Base-by-base conservation (phyloP, 2,797 vertebrate species). In the Vireo griseus region DNA sequence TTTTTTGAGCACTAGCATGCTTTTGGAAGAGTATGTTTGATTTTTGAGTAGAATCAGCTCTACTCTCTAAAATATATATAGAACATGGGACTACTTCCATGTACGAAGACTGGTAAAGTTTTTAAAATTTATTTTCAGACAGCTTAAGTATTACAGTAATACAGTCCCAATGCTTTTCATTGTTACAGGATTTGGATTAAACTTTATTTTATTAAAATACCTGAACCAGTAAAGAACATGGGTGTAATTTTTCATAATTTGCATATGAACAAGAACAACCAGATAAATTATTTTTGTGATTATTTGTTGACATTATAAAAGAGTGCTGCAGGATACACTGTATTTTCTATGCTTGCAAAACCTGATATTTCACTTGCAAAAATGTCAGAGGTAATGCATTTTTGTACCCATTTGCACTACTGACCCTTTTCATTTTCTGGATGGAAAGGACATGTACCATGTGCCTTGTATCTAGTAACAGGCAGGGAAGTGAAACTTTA, bases 141-240 rank as follows among this genome's bases (percentile, higher is more conserved):
- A 7, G n/a, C 37, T 86, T 71, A 65, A 92, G 20, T 45, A n/a
- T 45, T 76, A 26, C 4, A 24, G 28, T 94, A 85, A 84, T 67
- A 47, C 7, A 76, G 35, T 62, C 68, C 54, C 1, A 1, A 45
- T 82, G 81, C 55, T 88, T 95, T 75, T 91, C 51, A 37, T 73
- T 45, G 18, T 77, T 94, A 77, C 54, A 69, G 69, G 83, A 80
- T 71, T 93, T 59, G 7, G 19, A 67, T 94, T 91, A 92, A 78
- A 79, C 66, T 94, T 97, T 86, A 75, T 92, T 92, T 81, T 25
- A 72, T 90, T 86, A 29, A 80, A 75, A 29, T 75, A 47, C 19
- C 84, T 75, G 45, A 88, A 68, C 29, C 20, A 40, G 19, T 77
- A 74, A 67, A 67, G 37, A 61, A 52, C 10, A 12, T 4, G 10